Evolutionary conservation across 2,113 vertebrate genomes (phyloP), one percentile per base, ranked within the genome.

Genomic region (Aegithalos caudatus): DNA sequence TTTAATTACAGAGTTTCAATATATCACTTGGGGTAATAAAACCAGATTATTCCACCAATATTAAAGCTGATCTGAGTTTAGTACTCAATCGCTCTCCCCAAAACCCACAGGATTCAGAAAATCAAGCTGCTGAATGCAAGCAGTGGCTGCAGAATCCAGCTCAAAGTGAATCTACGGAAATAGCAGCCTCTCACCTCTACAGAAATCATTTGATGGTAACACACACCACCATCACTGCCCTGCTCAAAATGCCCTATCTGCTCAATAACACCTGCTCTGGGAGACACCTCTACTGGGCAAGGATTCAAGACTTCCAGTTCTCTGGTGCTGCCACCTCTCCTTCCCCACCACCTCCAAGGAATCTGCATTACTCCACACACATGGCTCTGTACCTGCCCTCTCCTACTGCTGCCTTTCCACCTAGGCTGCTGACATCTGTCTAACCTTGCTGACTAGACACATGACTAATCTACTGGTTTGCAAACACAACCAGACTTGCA

Each of bases 351-450:
- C 7, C 28, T 58, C 64, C 29, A 10, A 58, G 69, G 13, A 67
- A 45, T 1, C 1, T 0, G 37, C 0, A 0, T 37, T 77, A 48
- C 31, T n/a, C 37, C 31, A 7, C 2, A 7, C 20, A 48, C 2
- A 28, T 17, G 3, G 2, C 51, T 31, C 18, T 18, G 20, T 20
- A 47, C 22, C 56, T 65, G 48, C 50, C 79, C 31, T 47, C 16
- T 54, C 40, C 14, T 28, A 0, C 8, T 5, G 1, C 57, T 65
- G 51, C 47, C 61, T 51, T 56, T 40, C 73, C 44, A 57, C 50
- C 20, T 7, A 6, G 37, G 31, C 48, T 76, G 40, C 50, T 3
- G 2, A 2, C 4, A 20, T 11, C 79, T 54, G 66, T 18, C 79
- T 56, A 80, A 82, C 88, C 82, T 65, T 57, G 23, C 54, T 9